Evolutionary conservation across 2,113 vertebrate species (phyloP).

Genomic region (Hippocampus zosterae): DNA sequence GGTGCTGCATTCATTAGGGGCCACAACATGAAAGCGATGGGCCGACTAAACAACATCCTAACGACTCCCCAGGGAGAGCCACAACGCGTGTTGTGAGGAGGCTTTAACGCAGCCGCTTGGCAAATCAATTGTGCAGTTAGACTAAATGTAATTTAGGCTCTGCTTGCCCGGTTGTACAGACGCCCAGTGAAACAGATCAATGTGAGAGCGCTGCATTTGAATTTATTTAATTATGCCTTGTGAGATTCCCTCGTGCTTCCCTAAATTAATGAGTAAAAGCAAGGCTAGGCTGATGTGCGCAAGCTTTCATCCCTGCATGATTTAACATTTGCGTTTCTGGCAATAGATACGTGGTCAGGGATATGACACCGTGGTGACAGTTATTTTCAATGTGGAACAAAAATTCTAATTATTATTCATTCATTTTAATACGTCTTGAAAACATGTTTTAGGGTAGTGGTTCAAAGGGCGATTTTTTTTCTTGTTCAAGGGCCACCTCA

Average conservation of each 20-base stretch:
- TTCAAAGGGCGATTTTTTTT: background rate
- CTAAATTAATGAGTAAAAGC: background rate
- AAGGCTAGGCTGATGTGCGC: background rate
- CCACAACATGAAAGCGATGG: slow-evolving; percentile 1
- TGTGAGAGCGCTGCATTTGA: background rate
- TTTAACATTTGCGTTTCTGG: background rate
- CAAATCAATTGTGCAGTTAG: background rate
- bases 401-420: background rate
- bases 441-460: background rate
- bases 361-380: background rate
- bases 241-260: background rate
- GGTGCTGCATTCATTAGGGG: slow-evolving; percentile 1
- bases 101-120: slow-evolving; percentile 2
- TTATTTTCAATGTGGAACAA: background rate
- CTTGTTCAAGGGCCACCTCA: too few species aligned
- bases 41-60: background rate
- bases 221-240: background rate
- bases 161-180: slow-evolving; percentile 6
- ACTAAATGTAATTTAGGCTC: slow-evolving; percentile 14
- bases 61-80: slow-evolving; percentile 4
- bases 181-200: slow-evolving; percentile 5
- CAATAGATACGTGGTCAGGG: background rate
- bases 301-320: background rate
- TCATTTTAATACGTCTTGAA: background rate
- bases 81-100: background rate